phyloP scores from a whole-genome alignment of 2,113 vertebrate species.

The Ornithorhynchus anatinus region DNA sequence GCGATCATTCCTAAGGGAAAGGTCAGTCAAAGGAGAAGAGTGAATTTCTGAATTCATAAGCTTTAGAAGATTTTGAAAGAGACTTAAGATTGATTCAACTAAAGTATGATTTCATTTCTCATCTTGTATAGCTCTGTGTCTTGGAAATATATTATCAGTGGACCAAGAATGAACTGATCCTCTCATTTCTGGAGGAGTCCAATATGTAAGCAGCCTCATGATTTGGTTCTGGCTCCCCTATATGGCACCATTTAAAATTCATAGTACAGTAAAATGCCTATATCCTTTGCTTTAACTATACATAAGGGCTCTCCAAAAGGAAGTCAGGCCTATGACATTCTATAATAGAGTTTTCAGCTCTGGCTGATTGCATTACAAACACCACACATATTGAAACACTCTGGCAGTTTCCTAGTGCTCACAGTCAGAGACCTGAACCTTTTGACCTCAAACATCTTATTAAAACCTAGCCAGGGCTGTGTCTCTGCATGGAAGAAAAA shows the following conservation, averaged over 20 bases:
- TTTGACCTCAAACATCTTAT: slow-evolving; percentile 83
- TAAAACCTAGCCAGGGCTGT: slow-evolving; percentile 72
- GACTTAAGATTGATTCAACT: neutral
- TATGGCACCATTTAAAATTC: neutral
- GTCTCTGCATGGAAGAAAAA: slow-evolving; percentile 60
- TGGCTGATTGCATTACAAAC: slow-evolving; percentile 71
- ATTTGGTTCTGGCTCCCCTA: slow-evolving; percentile 1
- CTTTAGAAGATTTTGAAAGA: too few species aligned
- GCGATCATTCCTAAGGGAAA: too few species aligned
- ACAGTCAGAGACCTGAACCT: slow-evolving; percentile 74
- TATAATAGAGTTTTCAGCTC: slow-evolving; percentile 58
- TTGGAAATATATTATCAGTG: neutral
- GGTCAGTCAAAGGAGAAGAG: too few species aligned
- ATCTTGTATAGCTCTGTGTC: neutral
- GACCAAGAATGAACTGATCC: neutral
- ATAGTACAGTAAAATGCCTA: neutral
- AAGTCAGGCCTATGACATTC: slow-evolving; percentile 51
- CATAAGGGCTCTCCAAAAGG: slow-evolving; percentile 41
- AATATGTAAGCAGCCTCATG: neutral
- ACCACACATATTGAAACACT: slow-evolving; percentile 79
- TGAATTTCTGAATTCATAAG: too few species aligned
- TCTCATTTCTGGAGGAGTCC: neutral
- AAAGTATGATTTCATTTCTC: neutral
- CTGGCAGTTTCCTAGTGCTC: slow-evolving; percentile 73
- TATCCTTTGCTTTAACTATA: slow-evolving; percentile 9